Conservation (phyloP, 2,888 invertebrate genomes). For the Chrysodeixis includens region DNA sequence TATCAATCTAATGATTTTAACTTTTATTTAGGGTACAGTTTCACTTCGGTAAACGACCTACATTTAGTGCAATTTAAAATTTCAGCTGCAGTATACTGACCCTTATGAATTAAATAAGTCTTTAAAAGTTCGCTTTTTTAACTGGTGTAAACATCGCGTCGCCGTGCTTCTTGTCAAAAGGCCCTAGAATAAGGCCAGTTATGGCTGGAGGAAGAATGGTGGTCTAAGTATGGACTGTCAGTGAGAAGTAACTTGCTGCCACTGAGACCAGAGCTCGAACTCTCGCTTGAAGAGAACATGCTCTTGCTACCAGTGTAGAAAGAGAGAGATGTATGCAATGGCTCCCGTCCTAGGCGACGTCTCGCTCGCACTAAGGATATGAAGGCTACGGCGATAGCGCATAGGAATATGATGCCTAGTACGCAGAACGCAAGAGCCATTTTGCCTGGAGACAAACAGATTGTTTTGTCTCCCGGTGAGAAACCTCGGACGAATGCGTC, state of each 20-base stretch:
- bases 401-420: constrained; percentile 92
- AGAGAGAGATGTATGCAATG: constrained; percentile 86
- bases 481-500: constrained; percentile 81
- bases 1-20: not conserved
- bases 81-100: not conserved
- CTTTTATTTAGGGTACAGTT: not conserved
- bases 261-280: constrained; percentile 89
- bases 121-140: constrained; percentile 13
- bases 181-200: constrained; percentile 88
- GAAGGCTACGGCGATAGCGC: constrained; percentile 92
- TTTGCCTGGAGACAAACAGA: constrained; percentile 93
- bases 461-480: constrained; percentile 90
- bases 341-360: constrained; percentile 84
- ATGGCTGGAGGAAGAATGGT: constrained; percentile 87
- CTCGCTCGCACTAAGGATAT: constrained; percentile 91
- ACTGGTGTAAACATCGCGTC: constrained; percentile 31
- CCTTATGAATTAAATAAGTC: not conserved
- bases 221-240: constrained; percentile 90
- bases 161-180: constrained; percentile 59
- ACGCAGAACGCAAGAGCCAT: constrained; percentile 93
- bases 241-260: constrained; percentile 90
- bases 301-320: constrained; percentile 90
- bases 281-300: constrained; percentile 90
- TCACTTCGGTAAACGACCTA: not conserved
- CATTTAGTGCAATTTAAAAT: not conserved